Evolutionary conservation across 1,140 invertebrate species (phyloP), one percentile per base, ranked within the genome.

Genomic region (Hydropsyche tenuis): DNA sequence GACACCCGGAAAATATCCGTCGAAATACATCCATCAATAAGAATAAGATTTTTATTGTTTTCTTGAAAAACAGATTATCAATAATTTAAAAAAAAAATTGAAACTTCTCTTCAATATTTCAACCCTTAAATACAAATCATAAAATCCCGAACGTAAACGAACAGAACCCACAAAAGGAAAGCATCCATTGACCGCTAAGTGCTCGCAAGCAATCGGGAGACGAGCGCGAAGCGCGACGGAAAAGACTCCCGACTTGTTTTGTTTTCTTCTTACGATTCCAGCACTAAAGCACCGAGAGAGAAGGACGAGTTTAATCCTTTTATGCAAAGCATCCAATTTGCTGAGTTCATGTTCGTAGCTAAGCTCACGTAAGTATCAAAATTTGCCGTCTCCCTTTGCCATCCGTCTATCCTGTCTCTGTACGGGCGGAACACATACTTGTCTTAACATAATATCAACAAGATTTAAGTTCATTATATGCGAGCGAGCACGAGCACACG

Each of bases 251-350:
- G 23, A 11, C 23, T 9, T 60, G 56, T 60, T 60, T 60, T 60
- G 56, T 60, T 60, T 60, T 27, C 56, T 60, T 60, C 56, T 60
- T 60, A 60, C 56, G 14, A 37, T 37, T 37, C 30, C 30, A 9
- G 9, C 30, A 9, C 30, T 9, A 37, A 37, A 20, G 20, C 20
- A 12, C 23, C 56, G 4, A 18, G 23, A 25, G 23, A 27, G 30
- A 45, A 65, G 42, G 63, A 65, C 42, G 63, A 65, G 63, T 43
- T 43, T 60, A 65, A 65, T 42, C 63, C 63, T 45, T 65, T 65
- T 65, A 65, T 65, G 63, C 63, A 65, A 65, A 65, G 42, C 63
- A 65, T 65, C 63, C 63, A 65, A 65, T 65, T 65, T 65, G 63
- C 42, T 45, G 63, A 65, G 63, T 65, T 65, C 63, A 65, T 65